phyloP scores from a whole-genome alignment of 2,888 invertebrate genomes.

The Galerucella pusilla region DNA sequence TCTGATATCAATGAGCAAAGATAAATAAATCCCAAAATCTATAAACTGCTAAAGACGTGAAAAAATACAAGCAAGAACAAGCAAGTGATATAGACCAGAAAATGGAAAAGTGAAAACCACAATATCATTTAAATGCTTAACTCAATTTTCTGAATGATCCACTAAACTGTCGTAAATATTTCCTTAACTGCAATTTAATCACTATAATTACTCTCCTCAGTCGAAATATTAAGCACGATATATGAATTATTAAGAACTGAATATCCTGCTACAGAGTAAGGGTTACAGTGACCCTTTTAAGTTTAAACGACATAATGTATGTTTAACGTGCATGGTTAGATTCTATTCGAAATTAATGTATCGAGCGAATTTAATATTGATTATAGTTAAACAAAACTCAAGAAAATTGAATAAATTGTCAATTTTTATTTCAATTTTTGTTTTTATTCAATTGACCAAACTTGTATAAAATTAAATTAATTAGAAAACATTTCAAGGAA shows the following conservation, averaged over 20 bases:
- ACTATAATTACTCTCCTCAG: conserved; percentile 2
- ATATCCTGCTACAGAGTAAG: conserved; percentile 3
- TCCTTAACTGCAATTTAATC: conserved; percentile 22
- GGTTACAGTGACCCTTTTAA: conserved; percentile 8
- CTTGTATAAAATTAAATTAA: too few relatives aligned
- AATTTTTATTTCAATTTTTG: too few relatives aligned
- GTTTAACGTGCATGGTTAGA: conserved; percentile 3
- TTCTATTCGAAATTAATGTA: neutral
- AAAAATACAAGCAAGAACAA: too few relatives aligned
- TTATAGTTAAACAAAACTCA: neutral
- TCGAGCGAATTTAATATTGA: neutral
- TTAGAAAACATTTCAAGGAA: too few relatives aligned
- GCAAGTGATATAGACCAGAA: neutral
- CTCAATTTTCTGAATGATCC: neutral
- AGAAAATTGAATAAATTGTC: neutral
- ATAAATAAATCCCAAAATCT: too few relatives aligned
- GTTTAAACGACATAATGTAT: conserved; percentile 6
- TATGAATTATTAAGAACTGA: conserved; percentile 8
- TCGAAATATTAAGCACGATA: neutral
- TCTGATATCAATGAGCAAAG: too few relatives aligned
- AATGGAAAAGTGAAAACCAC: neutral
- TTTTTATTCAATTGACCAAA: too few relatives aligned
- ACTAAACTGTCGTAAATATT: neutral
- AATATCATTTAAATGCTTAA: neutral
- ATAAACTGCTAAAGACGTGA: too few relatives aligned